A percentile compares a stretch with the other conserved stretches of the same genome.
These are phyloP conservation scores for Phodopus roborovskii DNA, from an alignment of 2,113 vertebrate species.

Conservation along the genomic window DNA sequence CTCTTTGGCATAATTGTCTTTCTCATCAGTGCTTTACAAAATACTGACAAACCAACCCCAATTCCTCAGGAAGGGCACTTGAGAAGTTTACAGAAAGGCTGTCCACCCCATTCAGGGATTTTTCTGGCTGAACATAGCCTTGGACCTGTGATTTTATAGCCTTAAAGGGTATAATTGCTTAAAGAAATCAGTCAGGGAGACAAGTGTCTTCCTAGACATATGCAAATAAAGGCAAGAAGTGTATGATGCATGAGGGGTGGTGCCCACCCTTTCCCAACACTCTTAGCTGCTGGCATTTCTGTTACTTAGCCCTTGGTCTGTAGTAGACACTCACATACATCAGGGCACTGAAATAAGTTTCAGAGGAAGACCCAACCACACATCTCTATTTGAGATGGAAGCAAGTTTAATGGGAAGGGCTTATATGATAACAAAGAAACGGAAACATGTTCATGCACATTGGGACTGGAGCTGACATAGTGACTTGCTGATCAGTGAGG, in stretches of 20 bases:
- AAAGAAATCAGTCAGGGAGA: neutral
- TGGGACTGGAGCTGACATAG: neutral
- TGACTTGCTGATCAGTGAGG: neutral
- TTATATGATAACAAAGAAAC: neutral
- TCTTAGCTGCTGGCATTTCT: too few relatives aligned
- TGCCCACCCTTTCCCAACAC: neutral
- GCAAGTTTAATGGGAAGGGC: neutral
- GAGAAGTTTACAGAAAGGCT: neutral
- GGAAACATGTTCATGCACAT: neutral
- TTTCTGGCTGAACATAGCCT: neutral
- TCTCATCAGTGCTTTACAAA: neutral
- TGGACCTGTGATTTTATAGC: neutral
- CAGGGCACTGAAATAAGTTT: neutral
- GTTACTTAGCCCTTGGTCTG: neutral
- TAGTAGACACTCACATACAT: neutral
- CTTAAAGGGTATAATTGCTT: neutral
- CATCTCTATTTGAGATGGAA: neutral
- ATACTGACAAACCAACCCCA: neutral
- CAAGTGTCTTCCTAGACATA: neutral
- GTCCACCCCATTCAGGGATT: neutral
- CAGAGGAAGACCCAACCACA: neutral
- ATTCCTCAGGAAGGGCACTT: neutral
- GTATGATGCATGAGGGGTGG: neutral
- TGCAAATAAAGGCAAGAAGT: neutral
- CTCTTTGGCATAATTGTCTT: neutral